Conservation (phyloP, 2,113 vertebrate genomes). For the Hydropotes inermis region DNA sequence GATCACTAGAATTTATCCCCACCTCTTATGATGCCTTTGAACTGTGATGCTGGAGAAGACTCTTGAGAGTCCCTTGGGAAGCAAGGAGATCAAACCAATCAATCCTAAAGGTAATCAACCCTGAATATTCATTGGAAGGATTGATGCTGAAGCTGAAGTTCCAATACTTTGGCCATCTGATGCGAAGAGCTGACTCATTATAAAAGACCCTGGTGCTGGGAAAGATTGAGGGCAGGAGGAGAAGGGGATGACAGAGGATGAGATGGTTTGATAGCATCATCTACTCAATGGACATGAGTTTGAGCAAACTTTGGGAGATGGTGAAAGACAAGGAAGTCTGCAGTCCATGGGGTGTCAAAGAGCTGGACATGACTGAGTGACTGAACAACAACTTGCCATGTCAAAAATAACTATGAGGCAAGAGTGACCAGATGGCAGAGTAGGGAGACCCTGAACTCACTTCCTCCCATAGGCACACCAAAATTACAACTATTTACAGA, state of each 20-base stretch:
- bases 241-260: not conserved
- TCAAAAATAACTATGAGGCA: not conserved
- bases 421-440: not conserved
- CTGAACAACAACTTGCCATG: not conserved
- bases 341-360: not conserved
- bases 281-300: not conserved
- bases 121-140: not conserved
- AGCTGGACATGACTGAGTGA: not conserved
- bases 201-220: not conserved
- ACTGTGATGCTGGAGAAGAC: not conserved
- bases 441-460: not conserved
- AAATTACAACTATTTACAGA: not conserved
- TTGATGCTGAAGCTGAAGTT: not conserved
- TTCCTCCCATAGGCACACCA: not conserved
- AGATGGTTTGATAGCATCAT: not conserved
- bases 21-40: not conserved
- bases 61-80: not conserved
- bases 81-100: not conserved
- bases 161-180: not conserved
- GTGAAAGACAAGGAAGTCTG: not conserved
- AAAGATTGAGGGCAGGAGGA: not conserved
- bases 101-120: not conserved
- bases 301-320: not conserved
- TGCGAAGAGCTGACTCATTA: not conserved
- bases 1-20: not conserved